Evolutionary conservation across 1,140 invertebrate species (phyloP).

Genomic region (Hyposmocoma kahamanoa): DNA sequence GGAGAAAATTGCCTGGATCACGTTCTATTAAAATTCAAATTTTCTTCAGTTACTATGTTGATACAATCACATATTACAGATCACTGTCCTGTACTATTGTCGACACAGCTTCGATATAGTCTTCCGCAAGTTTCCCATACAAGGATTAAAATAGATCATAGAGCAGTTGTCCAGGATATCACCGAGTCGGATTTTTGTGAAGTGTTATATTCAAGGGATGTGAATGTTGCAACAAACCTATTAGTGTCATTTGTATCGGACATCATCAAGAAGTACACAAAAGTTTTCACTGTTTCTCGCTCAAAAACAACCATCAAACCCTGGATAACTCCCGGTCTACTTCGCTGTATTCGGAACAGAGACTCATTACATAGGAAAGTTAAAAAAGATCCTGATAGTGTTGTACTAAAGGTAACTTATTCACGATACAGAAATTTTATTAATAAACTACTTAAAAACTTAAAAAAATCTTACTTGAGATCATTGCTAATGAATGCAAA

Average conservation of each 20-base stretch:
- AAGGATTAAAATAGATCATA: background rate
- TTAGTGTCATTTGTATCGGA: background rate
- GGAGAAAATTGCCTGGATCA: slow-evolving; percentile 13
- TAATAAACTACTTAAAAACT: background rate
- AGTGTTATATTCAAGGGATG: background rate
- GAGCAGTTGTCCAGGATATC: background rate
- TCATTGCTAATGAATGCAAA: too few relatives aligned
- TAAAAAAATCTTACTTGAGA: too few relatives aligned
- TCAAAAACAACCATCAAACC: background rate
- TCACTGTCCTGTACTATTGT: background rate
- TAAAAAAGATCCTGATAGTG: background rate
- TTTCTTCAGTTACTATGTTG: background rate
- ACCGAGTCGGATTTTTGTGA: background rate
- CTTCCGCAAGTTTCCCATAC: background rate
- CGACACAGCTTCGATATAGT: too few relatives aligned
- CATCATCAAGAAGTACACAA: background rate
- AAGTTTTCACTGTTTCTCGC: background rate
- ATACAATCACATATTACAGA: slow-evolving; percentile 8
- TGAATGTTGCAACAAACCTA: background rate
- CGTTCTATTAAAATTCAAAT: slow-evolving; percentile 10
- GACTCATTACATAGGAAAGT: background rate
- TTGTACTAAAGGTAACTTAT: background rate
- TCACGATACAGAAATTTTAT: background rate
- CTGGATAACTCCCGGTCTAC: background rate
- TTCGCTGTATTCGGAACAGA: background rate